Percentiles rank a stretch among this genome's conserved stretches.
These are phyloP conservation scores for Mythimna vitellina DNA, from an alignment of 2,888 invertebrate species.

Conservation along the genomic window DNA sequence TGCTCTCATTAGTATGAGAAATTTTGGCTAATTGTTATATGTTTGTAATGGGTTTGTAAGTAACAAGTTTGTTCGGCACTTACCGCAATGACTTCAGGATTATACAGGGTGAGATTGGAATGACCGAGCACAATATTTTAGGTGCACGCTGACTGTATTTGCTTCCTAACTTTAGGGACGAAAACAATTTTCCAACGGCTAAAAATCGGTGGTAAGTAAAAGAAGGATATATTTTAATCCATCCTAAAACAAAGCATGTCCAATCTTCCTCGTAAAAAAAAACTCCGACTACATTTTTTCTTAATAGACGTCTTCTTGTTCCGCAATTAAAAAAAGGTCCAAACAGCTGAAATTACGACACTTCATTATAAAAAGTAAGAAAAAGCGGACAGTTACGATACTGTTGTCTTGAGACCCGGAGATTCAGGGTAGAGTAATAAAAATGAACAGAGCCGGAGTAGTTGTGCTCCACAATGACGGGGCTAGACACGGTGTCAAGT, in stretches of 20 bases:
- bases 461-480: conserved; percentile 83
- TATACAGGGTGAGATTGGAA: conserved; percentile 12
- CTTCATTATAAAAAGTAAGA: conserved; percentile 62
- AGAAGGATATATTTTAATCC: not conserved
- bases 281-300: conserved; percentile 28
- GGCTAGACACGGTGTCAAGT: conserved; percentile 84
- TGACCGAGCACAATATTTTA: not conserved
- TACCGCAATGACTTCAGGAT: conserved; percentile 21
- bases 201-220: not conserved
- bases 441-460: conserved; percentile 81
- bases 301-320: conserved; percentile 42
- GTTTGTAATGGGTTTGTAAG: conserved; percentile 40
- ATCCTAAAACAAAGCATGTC: conserved; percentile 32
- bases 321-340: conserved; percentile 53
- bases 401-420: conserved; percentile 68
- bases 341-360: conserved; percentile 54
- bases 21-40: conserved; percentile 41
- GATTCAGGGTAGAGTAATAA: conserved; percentile 77
- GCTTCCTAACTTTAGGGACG: not conserved
- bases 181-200: not conserved
- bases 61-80: conserved; percentile 36
- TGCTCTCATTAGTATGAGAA: conserved; percentile 43
- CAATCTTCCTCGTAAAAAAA: conserved; percentile 34
- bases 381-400: conserved; percentile 54
- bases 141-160: not conserved